Conservation (phyloP, 2,797 vertebrate species). For the Platalea minor region DNA sequence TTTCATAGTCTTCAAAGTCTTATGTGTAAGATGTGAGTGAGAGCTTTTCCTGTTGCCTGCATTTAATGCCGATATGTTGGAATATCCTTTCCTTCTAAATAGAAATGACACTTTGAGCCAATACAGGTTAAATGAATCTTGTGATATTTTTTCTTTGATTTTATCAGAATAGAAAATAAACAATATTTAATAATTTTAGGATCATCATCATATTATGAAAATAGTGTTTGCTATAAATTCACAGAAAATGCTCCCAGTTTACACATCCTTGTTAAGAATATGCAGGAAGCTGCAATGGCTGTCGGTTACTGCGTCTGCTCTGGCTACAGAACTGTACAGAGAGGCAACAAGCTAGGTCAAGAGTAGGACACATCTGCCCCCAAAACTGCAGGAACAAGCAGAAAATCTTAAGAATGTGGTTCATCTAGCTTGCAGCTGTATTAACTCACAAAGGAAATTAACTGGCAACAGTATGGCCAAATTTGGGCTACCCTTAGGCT, state of each 20-base stretch:
- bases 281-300: background rate
- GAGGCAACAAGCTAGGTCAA: background rate
- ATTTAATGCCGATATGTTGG: background rate
- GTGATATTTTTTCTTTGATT: background rate
- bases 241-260: background rate
- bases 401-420: background rate
- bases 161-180: background rate
- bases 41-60: background rate
- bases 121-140: background rate
- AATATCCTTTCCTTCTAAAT: background rate
- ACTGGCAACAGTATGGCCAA: background rate
- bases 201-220: background rate
- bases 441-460: background rate
- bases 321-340: background rate
- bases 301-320: background rate
- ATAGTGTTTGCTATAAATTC: background rate
- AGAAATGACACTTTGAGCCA: background rate
- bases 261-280: background rate
- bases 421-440: background rate
- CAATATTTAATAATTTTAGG: background rate
- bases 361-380: background rate
- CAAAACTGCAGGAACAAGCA: background rate
- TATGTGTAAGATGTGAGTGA: background rate
- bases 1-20: background rate
- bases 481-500: background rate